These are phyloP conservation scores for Tragelaphus scriptus DNA, from an alignment of 2,113 vertebrate species.

Conservation along the genomic window DNA sequence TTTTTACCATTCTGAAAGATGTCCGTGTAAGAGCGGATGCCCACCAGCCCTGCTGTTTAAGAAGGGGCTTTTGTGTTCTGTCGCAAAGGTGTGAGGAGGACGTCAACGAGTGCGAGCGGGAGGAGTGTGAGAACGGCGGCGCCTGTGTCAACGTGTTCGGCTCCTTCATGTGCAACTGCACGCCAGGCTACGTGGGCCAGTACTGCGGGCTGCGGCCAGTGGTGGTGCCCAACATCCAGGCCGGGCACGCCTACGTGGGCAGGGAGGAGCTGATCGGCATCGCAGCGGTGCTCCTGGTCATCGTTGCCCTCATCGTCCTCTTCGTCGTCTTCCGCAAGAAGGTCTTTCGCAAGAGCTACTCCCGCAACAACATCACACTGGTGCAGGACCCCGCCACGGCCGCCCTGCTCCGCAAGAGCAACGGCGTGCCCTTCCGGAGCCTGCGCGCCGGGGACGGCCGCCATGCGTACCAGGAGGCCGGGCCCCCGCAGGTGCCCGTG, in stretches of 20 bases:
- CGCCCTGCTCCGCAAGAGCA: constrained; percentile 94
- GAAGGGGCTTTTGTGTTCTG: neutral
- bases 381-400: constrained; percentile 96
- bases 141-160: constrained; percentile 93
- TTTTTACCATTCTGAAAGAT: neutral
- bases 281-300: constrained; percentile 91
- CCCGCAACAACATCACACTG: constrained; percentile 93
- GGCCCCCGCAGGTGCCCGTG: constrained; percentile 94
- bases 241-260: constrained; percentile 92
- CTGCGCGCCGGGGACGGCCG: constrained; percentile 87
- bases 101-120: constrained; percentile 92
- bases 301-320: constrained; percentile 88
- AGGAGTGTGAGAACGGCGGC: constrained; percentile 94
- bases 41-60: neutral
- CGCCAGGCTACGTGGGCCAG: constrained; percentile 91
- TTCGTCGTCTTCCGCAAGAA: constrained; percentile 96
- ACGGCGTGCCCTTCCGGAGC: constrained; percentile 90
- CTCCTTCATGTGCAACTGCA: constrained; percentile 97
- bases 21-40: rapidly evolving
- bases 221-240: constrained; percentile 96
- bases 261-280: constrained; percentile 98
- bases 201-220: constrained; percentile 91
- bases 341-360: constrained; percentile 95
- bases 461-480: constrained; percentile 89
- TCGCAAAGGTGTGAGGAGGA: constrained; percentile 92